Percentiles rank a stretch among this genome's conserved stretches.
Conservation (phyloP, 1,140 invertebrate species). For the Bemisia tabaci region DNA sequence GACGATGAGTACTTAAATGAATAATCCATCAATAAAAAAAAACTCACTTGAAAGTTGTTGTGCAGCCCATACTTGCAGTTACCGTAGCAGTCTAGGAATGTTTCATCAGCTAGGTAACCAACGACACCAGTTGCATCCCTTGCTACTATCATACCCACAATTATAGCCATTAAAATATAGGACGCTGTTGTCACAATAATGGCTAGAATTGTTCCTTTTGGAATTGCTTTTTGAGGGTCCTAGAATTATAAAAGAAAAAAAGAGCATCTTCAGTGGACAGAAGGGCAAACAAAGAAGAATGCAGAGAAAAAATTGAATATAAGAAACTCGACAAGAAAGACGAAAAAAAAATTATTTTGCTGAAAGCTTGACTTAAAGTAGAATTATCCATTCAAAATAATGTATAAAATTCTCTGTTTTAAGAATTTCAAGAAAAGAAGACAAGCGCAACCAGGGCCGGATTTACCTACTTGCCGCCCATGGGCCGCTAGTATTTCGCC, state of each 20-base stretch:
- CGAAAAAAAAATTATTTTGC: not conserved
- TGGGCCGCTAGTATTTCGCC: too few relatives aligned
- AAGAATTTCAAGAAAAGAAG: too few relatives aligned
- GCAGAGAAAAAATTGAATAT: not conserved
- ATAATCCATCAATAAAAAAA: too few relatives aligned
- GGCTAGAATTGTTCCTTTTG: conserved; percentile 78
- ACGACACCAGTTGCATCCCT: conserved; percentile 68
- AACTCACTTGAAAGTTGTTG: conserved; percentile 44
- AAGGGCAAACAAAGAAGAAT: not conserved
- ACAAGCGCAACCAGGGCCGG: too few relatives aligned
- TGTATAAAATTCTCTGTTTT: too few relatives aligned
- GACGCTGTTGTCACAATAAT: conserved; percentile 68
- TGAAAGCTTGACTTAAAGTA: too few relatives aligned
- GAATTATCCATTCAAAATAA: too few relatives aligned
- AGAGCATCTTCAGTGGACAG: not conserved
- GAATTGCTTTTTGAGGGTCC: conserved; percentile 83
- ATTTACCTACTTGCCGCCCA: too few relatives aligned
- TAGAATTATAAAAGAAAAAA: conserved; percentile 31
- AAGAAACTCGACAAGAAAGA: not conserved
- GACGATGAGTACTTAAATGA: too few relatives aligned
- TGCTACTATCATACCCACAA: conserved; percentile 62
- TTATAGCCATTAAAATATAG: conserved; percentile 65
- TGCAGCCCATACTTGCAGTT: conserved; percentile 55
- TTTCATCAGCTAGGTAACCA: conserved; percentile 36
- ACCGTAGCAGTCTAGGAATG: conserved; percentile 34